A percentile compares a stretch with the other conserved stretches of the same genome.
Conservation (phyloP, 2,888 invertebrate genomes). For the Conchocele bisecta region DNA sequence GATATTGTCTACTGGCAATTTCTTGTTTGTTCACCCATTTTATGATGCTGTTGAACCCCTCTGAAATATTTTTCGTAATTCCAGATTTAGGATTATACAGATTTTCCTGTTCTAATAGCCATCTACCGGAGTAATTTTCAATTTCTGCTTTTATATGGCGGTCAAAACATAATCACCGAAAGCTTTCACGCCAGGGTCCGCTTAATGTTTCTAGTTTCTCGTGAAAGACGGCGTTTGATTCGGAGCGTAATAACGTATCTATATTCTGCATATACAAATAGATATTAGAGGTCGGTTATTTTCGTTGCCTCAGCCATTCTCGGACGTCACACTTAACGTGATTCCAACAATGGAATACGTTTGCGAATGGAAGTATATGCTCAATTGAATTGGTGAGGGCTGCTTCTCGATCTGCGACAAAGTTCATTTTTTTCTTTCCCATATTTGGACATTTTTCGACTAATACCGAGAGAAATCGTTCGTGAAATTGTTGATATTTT, state of each 20-base stretch:
- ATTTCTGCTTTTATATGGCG: not conserved
- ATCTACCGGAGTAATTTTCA: not conserved
- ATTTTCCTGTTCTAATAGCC: conserved; percentile 16
- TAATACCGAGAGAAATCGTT: conserved; percentile 12
- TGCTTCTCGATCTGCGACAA: conserved; percentile 19
- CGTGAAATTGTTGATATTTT: conserved; percentile 27
- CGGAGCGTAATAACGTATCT: conserved; percentile 1
- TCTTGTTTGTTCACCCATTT: conserved; percentile 19
- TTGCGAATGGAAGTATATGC: conserved; percentile 1
- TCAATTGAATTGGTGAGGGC: conserved; percentile 13
- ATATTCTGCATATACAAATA: not conserved
- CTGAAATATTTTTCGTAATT: conserved; percentile 33
- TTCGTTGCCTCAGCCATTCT: conserved; percentile 3
- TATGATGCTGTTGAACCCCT: conserved; percentile 24
- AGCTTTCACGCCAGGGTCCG: not conserved
- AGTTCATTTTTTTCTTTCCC: not conserved
- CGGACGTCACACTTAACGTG: conserved; percentile 2
- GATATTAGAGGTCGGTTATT: not conserved
- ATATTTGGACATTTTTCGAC: conserved; percentile 20
- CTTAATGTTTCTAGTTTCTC: not conserved
- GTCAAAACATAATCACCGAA: not conserved
- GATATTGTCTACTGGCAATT: conserved; percentile 20
- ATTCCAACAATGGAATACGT: conserved; percentile 10
- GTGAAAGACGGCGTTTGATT: not conserved
- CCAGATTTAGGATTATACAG: conserved; percentile 28